phyloP scores from a whole-genome alignment of 1,140 invertebrate species.

The Lutraria rhynchaena region DNA sequence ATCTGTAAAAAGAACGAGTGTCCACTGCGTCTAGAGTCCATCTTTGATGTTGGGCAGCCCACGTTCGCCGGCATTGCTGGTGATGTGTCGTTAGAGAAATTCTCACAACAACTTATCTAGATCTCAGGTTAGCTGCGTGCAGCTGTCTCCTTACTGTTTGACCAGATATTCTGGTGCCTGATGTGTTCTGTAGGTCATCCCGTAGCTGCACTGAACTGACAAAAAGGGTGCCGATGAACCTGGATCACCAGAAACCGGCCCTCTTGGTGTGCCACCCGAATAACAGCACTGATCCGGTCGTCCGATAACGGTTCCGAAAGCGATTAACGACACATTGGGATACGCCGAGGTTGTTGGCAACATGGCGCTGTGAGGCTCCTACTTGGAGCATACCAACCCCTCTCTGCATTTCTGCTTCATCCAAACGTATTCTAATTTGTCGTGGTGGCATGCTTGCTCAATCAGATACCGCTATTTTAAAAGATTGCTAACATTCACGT shows the following conservation, averaged over 20 bases:
- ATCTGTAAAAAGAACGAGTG: not conserved
- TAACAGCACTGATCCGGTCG: not conserved
- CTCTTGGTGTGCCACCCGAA: not conserved
- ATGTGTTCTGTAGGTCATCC: not conserved
- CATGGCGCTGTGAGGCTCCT: no score
- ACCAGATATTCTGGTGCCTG: not conserved
- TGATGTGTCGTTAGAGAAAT: not conserved
- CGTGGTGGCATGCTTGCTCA: no score
- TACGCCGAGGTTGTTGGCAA: not conserved
- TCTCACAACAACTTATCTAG: not conserved
- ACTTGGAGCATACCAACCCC: no score
- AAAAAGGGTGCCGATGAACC: not conserved
- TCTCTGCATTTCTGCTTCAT: no score
- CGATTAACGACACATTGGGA: not conserved
- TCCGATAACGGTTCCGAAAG: not conserved
- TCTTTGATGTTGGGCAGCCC: not conserved
- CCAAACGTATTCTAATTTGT: no score
- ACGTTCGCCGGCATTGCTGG: not conserved
- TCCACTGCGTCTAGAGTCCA: not conserved
- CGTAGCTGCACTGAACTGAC: no score
- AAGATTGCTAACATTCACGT: no score
- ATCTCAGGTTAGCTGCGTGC: not conserved
- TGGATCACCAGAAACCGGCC: not conserved
- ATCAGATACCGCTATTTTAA: no score
- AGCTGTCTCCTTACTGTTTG: not conserved